Percentiles rank a stretch among this genome's conserved stretches.
Conservation (phyloP, 2,113 vertebrate species). For the Anser brachyrhynchus region DNA sequence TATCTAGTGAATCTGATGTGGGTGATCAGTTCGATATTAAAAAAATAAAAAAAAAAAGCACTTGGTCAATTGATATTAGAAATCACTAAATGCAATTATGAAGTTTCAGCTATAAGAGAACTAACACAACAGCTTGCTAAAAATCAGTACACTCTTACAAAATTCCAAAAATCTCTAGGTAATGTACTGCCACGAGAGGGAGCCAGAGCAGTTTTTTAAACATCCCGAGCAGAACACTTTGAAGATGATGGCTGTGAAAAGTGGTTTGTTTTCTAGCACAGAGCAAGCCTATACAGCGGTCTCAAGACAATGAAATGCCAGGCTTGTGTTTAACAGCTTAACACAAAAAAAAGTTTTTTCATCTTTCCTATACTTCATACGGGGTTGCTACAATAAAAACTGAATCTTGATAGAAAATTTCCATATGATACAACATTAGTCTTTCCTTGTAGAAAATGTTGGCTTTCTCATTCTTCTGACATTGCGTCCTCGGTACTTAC, state of each 20-base stretch:
- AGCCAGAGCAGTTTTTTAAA: background rate
- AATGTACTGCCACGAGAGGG: background rate
- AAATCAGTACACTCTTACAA: fast-evolving
- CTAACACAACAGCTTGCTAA: background rate
- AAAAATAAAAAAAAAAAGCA: background rate
- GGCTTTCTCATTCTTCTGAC: background rate
- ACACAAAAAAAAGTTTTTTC: background rate
- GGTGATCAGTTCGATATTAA: background rate
- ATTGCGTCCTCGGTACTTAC: fast-evolving
- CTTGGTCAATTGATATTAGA: fast-evolving
- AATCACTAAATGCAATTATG: background rate
- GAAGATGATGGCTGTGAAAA: background rate
- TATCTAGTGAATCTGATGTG: background rate
- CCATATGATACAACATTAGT: background rate
- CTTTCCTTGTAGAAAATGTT: background rate
- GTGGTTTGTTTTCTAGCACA: background rate
- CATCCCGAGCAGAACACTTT: background rate
- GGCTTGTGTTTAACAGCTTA: background rate
- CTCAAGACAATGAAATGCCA: background rate
- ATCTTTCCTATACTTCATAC: fast-evolving
- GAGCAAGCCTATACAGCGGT: fast-evolving
- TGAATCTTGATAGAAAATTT: background rate
- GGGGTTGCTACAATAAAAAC: background rate
- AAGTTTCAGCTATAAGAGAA: background rate
- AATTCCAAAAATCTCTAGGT: background rate